Percentiles rank a stretch among this genome's conserved stretches.
These are phyloP conservation scores for Grallaria varia DNA, from an alignment of 2,113 vertebrate species.

Conservation along the genomic window DNA sequence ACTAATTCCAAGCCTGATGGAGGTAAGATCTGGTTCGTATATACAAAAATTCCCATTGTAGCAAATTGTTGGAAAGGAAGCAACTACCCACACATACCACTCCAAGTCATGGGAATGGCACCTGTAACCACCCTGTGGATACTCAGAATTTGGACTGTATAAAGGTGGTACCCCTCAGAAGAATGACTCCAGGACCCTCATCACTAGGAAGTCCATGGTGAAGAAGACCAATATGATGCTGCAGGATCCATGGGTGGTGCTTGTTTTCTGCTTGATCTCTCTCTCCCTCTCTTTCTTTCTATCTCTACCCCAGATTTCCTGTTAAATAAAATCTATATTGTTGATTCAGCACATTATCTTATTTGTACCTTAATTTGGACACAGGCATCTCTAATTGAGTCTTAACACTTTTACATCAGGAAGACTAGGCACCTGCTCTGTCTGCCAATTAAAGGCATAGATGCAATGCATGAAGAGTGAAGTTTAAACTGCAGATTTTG, in stretches of 20 bases:
- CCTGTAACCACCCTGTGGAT: not conserved
- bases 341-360: not conserved
- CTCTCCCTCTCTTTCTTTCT: not conserved
- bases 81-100: not conserved
- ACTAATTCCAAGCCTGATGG: not conserved
- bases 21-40: not conserved
- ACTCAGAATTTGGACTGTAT: not conserved
- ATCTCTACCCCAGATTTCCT: not conserved
- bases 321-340: not conserved
- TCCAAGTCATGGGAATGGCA: not conserved
- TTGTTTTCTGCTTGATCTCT: not conserved
- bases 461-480: not conserved
- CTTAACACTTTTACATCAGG: not conserved
- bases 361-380: not conserved
- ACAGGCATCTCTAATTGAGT: not conserved
- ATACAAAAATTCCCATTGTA: not conserved
- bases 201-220: not conserved
- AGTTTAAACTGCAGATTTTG: not conserved
- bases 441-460: not conserved
- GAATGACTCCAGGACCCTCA: not conserved
- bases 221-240: not conserved
- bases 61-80: not conserved
- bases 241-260: not conserved
- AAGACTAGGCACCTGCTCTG: not conserved
- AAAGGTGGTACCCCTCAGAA: not conserved